A percentile compares a stretch with the other conserved stretches of the same genome.
phyloP scores from a whole-genome alignment of 1,140 invertebrate species.

The Acyrthosiphon pisum region DNA sequence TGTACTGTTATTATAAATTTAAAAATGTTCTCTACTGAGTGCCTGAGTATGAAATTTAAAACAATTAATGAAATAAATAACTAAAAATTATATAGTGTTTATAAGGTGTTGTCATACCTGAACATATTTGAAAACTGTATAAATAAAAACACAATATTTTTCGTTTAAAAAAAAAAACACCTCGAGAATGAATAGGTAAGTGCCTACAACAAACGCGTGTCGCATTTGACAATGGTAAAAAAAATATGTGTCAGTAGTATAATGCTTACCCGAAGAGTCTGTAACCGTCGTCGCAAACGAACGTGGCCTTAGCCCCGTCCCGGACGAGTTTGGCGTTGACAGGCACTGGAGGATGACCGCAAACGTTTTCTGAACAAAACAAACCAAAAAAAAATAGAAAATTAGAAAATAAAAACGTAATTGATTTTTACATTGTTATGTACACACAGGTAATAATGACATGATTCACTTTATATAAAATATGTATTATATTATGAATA shows the following conservation, averaged over 20 bases:
- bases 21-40: neutral
- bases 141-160: neutral
- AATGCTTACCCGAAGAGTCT: slow-evolving; percentile 69
- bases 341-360: slow-evolving; percentile 83
- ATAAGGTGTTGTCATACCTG: neutral
- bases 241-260: neutral
- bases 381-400: slow-evolving; percentile 48
- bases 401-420: neutral
- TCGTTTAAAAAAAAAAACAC: neutral
- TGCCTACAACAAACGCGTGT: neutral
- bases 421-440: neutral
- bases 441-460: neutral
- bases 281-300: slow-evolving; percentile 85
- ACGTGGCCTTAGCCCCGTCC: slow-evolving; percentile 74
- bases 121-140: neutral
- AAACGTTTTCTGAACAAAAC: slow-evolving; percentile 66
- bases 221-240: neutral
- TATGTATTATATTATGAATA: neutral
- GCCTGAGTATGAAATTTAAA: neutral
- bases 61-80: neutral
- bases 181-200: neutral
- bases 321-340: slow-evolving; percentile 72
- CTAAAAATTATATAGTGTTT: no score
- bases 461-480: neutral
- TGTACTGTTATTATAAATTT: neutral